These are phyloP conservation scores for Mythimna ferrago DNA, from an alignment of 2,888 invertebrate species.

Conservation along the genomic window DNA sequence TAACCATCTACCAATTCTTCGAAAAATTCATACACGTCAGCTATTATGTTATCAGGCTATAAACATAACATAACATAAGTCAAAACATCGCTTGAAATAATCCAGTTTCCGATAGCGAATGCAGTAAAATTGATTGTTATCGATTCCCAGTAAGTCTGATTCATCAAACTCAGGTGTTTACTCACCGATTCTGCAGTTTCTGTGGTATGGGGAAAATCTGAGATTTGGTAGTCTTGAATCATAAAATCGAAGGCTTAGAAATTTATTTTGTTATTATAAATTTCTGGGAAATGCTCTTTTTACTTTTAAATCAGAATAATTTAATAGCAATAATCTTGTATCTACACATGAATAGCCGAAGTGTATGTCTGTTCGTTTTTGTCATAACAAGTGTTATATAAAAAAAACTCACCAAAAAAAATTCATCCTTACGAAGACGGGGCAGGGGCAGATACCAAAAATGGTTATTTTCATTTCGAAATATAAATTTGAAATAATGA, in stretches of 20 bases:
- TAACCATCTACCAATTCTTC: background rate
- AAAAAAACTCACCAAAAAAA: background rate
- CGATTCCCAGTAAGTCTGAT: slow-evolving; percentile 68
- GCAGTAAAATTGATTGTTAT: slow-evolving; percentile 72
- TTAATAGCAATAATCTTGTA: background rate
- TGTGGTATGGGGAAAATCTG: slow-evolving; percentile 48
- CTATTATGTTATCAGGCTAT: slow-evolving; percentile 36
- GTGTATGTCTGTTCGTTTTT: background rate
- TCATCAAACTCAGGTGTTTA: slow-evolving; percentile 64
- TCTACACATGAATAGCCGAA: background rate
- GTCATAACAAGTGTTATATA: too few relatives aligned
- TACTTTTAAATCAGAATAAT: background rate
- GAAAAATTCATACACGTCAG: slow-evolving; percentile 14
- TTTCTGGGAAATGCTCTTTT: slow-evolving; percentile 12
- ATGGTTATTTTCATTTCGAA: too few relatives aligned
- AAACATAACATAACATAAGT: slow-evolving; percentile 52
- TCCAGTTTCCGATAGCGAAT: slow-evolving; percentile 61
- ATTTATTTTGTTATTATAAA: background rate
- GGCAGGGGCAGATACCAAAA: too few relatives aligned
- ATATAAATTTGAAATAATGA: too few relatives aligned
- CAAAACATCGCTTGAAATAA: slow-evolving; percentile 53
- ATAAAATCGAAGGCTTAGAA: background rate
- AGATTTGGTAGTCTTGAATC: slow-evolving; percentile 31
- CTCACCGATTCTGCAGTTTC: slow-evolving; percentile 55
- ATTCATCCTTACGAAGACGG: too few relatives aligned